Conservation (phyloP, 2,113 vertebrate species). For the Xenopus tropicalis region UCB_Xtro_10.0 CM004451.2:78588501-78589000, state of each 20-base stretch:
- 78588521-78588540: too few relatives aligned
- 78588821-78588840: slow-evolving; percentile 80
- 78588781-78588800: slow-evolving; percentile 78
- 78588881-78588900: slow-evolving; percentile 85
- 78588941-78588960: slow-evolving; percentile 95
- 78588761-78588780: slow-evolving; percentile 75
- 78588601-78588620: too few relatives aligned
- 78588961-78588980: slow-evolving; percentile 93
- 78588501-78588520: too few relatives aligned
- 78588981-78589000: slow-evolving; percentile 80
- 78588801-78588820: slow-evolving; percentile 78
- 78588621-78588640: too few relatives aligned
- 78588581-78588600: too few relatives aligned
- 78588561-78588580: too few relatives aligned
- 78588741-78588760: slow-evolving; percentile 77
- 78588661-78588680: too few relatives aligned
- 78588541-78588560: too few relatives aligned
- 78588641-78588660: too few relatives aligned
- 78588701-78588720: too few relatives aligned
- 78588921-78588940: slow-evolving; percentile 97
- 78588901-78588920: slow-evolving; percentile 96
- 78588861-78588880: slow-evolving; percentile 88
- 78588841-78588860: slow-evolving; percentile 95
- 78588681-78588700: too few relatives aligned
- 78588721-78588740: slow-evolving; percentile 54